Percentiles rank a stretch among this genome's conserved stretches.
These are phyloP conservation scores for Atherinomorus stipes DNA, from an alignment of 2,113 vertebrate genomes.

Conservation along the genomic window DNA sequence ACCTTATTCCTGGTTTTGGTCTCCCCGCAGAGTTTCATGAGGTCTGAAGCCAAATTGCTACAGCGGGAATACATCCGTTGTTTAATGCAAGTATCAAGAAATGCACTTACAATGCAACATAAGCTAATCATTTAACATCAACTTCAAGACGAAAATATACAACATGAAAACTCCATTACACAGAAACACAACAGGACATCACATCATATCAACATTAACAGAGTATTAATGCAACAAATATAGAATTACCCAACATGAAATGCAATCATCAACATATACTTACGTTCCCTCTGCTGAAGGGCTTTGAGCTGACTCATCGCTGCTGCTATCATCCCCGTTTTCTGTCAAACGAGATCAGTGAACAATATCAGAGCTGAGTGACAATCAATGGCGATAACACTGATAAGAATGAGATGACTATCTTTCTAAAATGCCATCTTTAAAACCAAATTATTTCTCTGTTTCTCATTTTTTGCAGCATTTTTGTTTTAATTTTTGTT, in stretches of 20 bases:
- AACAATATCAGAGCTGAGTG: neutral
- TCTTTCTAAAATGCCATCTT: neutral
- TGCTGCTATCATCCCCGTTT: slow-evolving; percentile 92
- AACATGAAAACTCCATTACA: slow-evolving; percentile 13
- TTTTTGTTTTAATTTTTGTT: neutral
- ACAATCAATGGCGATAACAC: neutral
- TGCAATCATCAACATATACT: slow-evolving; percentile 34
- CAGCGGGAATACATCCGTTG: slow-evolving; percentile 5
- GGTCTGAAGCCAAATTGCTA: slow-evolving; percentile 90
- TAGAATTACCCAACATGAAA: neutral
- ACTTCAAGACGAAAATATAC: neutral
- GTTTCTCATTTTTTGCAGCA: neutral
- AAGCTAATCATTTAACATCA: neutral
- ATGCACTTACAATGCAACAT: neutral
- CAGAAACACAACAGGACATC: neutral
- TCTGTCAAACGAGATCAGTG: slow-evolving; percentile 79
- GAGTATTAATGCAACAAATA: neutral
- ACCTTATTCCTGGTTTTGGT: slow-evolving; percentile 94
- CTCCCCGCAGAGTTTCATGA: slow-evolving; percentile 94
- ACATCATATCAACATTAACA: neutral
- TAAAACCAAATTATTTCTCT: neutral
- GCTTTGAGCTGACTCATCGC: slow-evolving; percentile 92
- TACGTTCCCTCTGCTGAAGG: slow-evolving; percentile 93
- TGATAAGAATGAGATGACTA: neutral
- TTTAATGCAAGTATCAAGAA: neutral